Conservation (phyloP, 1,140 invertebrate species). For the Ceratina calcarata region DNA sequence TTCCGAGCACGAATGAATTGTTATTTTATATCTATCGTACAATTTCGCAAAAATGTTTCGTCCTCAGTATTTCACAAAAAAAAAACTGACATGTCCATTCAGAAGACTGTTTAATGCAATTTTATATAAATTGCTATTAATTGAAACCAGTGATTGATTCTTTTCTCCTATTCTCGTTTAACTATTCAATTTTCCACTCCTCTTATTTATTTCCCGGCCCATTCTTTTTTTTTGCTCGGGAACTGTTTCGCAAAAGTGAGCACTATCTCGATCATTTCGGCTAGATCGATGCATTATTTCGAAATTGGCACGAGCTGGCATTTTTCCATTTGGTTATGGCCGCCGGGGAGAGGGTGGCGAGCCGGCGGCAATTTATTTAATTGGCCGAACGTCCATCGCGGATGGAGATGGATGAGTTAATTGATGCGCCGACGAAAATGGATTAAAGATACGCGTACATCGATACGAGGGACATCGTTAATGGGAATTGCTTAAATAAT, state of each 20-base stretch:
- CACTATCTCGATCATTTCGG: slow-evolving; percentile 17
- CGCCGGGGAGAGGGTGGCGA: background rate
- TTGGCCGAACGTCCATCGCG: slow-evolving; percentile 23
- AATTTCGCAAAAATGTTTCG: no score
- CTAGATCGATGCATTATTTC: slow-evolving; percentile 19
- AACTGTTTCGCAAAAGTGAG: background rate
- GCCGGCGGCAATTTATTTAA: slow-evolving; percentile 41
- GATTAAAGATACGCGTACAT: slow-evolving; percentile 43
- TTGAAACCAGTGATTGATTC: no score
- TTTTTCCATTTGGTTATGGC: slow-evolving; percentile 40
- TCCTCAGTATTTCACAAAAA: no score
- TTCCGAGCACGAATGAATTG: background rate
- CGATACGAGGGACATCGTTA: slow-evolving; percentile 21
- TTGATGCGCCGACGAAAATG: slow-evolving; percentile 36
- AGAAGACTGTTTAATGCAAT: no score
- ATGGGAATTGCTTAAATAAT: slow-evolving; percentile 35
- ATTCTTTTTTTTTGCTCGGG: no score
- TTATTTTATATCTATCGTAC: no score
- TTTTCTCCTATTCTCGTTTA: background rate
- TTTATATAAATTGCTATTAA: no score
- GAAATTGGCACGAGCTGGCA: slow-evolving; percentile 18
- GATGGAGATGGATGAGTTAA: slow-evolving; percentile 23
- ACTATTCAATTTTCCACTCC: background rate
- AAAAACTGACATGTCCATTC: no score
- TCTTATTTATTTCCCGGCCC: background rate